Conservation (phyloP, 2,888 invertebrate genomes). For the Eueremaeus valkanovi region DNA sequence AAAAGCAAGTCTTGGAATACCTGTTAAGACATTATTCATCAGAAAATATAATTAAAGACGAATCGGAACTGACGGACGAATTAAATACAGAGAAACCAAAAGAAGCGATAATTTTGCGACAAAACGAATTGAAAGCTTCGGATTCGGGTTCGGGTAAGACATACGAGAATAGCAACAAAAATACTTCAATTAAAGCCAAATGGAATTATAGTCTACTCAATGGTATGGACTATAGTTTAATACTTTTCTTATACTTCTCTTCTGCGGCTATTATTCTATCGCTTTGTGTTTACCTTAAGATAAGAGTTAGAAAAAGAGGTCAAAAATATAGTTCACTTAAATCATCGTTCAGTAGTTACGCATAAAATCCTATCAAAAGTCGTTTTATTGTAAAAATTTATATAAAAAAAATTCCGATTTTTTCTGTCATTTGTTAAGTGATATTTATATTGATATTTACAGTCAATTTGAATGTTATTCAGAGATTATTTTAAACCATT, state of each 20-base stretch:
- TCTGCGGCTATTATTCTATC: constrained; percentile 70
- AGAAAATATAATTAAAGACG: constrained; percentile 45
- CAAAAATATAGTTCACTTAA: constrained; percentile 29
- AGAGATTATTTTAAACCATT: neutral
- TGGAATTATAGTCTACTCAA: constrained; percentile 55
- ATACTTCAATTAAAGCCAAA: constrained; percentile 41
- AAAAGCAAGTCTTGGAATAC: constrained; percentile 62
- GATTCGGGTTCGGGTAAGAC: neutral
- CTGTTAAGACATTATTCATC: constrained; percentile 59
- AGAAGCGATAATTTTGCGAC: no score
- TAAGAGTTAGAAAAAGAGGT: constrained; percentile 56
- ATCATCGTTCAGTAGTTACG: neutral
- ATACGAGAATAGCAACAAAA: neutral
- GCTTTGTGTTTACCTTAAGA: constrained; percentile 70
- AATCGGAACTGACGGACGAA: constrained; percentile 23
- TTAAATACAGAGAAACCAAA: neutral
- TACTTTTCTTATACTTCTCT: constrained; percentile 68
- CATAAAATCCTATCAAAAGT: neutral
- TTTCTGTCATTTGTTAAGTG: no score
- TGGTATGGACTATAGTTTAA: constrained; percentile 68
- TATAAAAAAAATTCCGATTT: no score
- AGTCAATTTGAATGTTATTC: neutral
- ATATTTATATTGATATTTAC: neutral
- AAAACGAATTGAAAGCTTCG: neutral
- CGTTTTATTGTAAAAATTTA: neutral